phyloP scores from a whole-genome alignment of 2,797 vertebrate species.

The Sibirionetta formosa region DNA sequence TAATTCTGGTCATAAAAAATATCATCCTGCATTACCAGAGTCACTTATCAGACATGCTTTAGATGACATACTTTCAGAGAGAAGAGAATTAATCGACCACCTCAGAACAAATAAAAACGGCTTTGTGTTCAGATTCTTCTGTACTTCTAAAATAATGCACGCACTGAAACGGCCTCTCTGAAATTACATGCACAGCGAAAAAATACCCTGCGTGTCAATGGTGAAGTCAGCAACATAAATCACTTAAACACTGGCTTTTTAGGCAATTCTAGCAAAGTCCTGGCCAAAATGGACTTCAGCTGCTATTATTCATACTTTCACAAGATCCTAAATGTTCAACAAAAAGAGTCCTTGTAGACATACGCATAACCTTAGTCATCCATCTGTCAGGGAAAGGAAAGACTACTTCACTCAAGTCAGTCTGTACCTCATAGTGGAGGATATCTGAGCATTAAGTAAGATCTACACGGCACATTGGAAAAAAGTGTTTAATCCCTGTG shows the following conservation, averaged over 20 bases:
- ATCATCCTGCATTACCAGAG: neutral
- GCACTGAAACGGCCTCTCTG: neutral
- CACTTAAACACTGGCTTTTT: neutral
- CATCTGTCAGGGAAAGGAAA: neutral
- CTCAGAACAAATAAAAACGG: neutral
- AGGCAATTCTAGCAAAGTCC: neutral
- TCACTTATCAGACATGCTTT: neutral
- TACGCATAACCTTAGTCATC: neutral
- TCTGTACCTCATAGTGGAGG: neutral
- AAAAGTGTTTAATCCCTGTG: neutral
- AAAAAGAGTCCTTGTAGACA: neutral
- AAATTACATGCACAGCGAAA: neutral
- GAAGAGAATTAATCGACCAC: neutral
- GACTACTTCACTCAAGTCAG: neutral
- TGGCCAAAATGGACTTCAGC: neutral
- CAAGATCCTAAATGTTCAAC: neutral
- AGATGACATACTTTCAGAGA: neutral
- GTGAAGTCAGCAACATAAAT: conserved; percentile 1
- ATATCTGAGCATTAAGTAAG: neutral
- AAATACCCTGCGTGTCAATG: neutral
- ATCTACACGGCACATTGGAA: neutral
- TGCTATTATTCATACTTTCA: neutral
- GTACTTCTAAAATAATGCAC: neutral
- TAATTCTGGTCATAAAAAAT: neutral
- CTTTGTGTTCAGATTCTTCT: neutral